Conservation (phyloP, 2,113 vertebrate genomes). For the Hemiscyllium ocellatum region DNA sequence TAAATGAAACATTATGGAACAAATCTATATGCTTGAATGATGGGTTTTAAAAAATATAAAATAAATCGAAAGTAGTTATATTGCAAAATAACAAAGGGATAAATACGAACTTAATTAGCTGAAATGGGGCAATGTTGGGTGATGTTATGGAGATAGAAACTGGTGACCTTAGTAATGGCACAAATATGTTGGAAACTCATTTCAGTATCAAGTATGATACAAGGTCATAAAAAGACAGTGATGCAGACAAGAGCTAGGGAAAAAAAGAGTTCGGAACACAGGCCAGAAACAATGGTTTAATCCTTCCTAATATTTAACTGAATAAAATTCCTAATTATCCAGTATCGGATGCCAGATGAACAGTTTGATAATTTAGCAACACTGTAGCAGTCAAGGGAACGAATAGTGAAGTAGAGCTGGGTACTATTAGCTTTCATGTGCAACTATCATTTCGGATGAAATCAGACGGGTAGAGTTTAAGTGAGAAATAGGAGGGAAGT, state of each 20-base stretch:
- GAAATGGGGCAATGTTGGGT: not conserved
- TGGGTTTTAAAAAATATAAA: not conserved
- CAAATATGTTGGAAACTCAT: not conserved
- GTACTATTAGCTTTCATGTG: no score
- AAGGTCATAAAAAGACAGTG: not conserved
- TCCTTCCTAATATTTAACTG: not conserved
- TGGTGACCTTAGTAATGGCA: not conserved
- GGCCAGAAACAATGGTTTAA: not conserved
- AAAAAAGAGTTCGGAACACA: no score
- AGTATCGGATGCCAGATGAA: not conserved
- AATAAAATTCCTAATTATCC: not conserved
- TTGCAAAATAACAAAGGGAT: not conserved
- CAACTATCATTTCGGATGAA: no score
- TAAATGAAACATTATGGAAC: not conserved
- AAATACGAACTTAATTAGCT: not conserved
- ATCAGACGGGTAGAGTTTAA: not conserved
- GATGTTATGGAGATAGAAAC: not conserved
- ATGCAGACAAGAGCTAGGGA: not conserved
- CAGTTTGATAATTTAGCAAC: not conserved
- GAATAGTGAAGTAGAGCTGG: no score
- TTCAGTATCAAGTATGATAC: not conserved
- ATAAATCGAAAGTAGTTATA: no score
- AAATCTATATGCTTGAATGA: not conserved
- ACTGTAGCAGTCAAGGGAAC: no score
- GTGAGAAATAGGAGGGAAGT: not conserved